phyloP scores from a whole-genome alignment of 2,888 invertebrate genomes.

The Camponotus fellah region DNA sequence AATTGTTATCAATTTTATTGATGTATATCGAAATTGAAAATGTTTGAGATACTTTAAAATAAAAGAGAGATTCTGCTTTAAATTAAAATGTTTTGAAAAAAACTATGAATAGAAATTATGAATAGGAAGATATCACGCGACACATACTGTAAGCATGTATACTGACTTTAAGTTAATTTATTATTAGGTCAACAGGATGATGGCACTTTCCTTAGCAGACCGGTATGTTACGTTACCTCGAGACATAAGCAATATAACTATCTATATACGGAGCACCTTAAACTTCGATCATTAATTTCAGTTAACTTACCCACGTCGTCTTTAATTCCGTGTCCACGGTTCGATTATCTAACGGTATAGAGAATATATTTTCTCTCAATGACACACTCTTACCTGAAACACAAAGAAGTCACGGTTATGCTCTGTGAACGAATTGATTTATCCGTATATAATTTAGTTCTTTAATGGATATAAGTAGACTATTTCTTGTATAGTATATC shows the following conservation, averaged over 20 bases:
- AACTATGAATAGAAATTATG: neutral
- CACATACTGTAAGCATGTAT: neutral
- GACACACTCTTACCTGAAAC: constrained; percentile 61
- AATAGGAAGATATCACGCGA: neutral
- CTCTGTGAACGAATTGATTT: constrained; percentile 11
- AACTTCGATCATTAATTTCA: constrained; percentile 61
- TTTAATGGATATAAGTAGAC: constrained; percentile 12
- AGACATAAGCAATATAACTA: constrained; percentile 57
- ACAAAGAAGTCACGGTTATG: constrained; percentile 45
- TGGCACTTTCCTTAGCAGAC: constrained; percentile 65
- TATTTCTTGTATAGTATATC: constrained; percentile 9
- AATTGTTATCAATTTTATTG: neutral
- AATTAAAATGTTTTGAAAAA: neutral
- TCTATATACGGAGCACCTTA: constrained; percentile 43
- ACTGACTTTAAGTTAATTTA: constrained; percentile 1
- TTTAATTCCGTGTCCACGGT: neutral
- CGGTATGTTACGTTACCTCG: constrained; percentile 58
- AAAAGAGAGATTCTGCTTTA: neutral
- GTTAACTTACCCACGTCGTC: constrained; percentile 37
- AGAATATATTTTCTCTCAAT: constrained; percentile 21
- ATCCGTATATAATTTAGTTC: constrained; percentile 9
- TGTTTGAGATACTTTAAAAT: neutral
- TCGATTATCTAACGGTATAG: constrained; percentile 24
- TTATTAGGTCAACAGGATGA: constrained; percentile 72
- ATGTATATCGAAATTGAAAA: neutral